Percentiles rank a stretch among this genome's conserved stretches.
phyloP scores from a whole-genome alignment of 2,113 vertebrate genomes.

The Hymenochirus boettgeri region DNA sequence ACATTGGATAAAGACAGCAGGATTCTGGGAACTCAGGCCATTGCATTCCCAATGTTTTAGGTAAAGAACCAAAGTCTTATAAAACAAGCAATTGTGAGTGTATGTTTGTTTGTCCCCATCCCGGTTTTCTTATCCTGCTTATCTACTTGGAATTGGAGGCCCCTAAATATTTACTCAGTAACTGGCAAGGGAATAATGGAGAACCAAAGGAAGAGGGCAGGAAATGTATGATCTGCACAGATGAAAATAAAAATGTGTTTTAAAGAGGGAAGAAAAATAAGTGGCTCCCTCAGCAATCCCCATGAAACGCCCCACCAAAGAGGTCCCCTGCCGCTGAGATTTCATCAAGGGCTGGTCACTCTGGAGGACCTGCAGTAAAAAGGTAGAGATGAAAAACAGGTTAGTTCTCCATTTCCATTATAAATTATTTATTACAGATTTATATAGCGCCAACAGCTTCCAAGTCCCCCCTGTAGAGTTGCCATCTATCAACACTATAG shows the following conservation, averaged over 20 bases:
- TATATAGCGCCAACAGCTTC: too few species aligned
- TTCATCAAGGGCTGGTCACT: conserved; percentile 6
- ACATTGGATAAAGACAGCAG: background rate
- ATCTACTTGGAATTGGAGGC: background rate
- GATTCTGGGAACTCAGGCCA: background rate
- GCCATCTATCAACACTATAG: too few species aligned
- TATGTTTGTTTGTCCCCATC: conserved; percentile 3
- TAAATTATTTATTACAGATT: too few species aligned
- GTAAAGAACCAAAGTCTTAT: conserved; percentile 23
- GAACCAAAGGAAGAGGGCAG: background rate
- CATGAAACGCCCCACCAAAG: conserved; percentile 17
- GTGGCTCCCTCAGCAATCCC: conserved; percentile 38
- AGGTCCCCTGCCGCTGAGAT: background rate
- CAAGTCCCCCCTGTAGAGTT: too few species aligned
- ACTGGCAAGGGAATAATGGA: background rate
- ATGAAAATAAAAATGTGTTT: conserved; percentile 22
- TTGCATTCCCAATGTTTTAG: conserved; percentile 12
- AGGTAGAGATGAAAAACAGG: too few species aligned
- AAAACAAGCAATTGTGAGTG: conserved; percentile 33
- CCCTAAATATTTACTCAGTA: background rate
- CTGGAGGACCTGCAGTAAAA: conserved; percentile 10
- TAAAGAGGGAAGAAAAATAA: conserved; percentile 16
- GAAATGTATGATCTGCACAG: conserved; percentile 3
- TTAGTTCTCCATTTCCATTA: too few species aligned
- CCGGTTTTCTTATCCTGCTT: background rate